A percentile compares a stretch with the other conserved stretches of the same genome.
Conservation (phyloP, 1,140 invertebrate genomes). For the Apis laboriosa region DNA sequence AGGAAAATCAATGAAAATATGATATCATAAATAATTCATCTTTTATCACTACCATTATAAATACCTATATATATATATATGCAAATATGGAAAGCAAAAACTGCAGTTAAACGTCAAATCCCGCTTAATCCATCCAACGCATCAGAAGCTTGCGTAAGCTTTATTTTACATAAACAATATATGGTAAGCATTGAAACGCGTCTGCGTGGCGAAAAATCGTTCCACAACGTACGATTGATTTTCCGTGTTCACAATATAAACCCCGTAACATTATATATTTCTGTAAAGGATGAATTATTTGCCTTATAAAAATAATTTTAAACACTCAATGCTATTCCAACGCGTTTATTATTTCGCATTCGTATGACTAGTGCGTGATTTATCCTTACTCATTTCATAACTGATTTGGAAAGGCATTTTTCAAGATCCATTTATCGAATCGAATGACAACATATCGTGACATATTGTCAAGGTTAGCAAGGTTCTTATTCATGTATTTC, state of each 20-base stretch:
- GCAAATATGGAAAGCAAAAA: too few relatives aligned
- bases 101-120: too few relatives aligned
- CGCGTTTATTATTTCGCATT: background rate
- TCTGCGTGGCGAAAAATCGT: constrained; percentile 1
- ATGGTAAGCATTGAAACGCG: background rate
- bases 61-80: too few relatives aligned
- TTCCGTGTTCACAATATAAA: background rate
- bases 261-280: background rate
- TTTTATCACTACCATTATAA: too few relatives aligned
- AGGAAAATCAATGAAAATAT: too few relatives aligned
- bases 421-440: constrained; percentile 54
- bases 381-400: constrained; percentile 32
- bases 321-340: background rate
- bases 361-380: background rate
- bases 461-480: constrained; percentile 46
- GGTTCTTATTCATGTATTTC: background rate
- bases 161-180: background rate
- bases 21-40: too few relatives aligned
- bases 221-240: constrained; percentile 23
- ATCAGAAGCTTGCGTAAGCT: background rate
- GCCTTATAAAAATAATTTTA: background rate
- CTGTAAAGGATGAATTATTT: constrained; percentile 15
- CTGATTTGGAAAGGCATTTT: constrained; percentile 57
- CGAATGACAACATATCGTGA: constrained; percentile 63
- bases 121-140: background rate